Base-by-base conservation (phyloP, 2,797 vertebrate species). In the Microcaecilia unicolor region DNA sequence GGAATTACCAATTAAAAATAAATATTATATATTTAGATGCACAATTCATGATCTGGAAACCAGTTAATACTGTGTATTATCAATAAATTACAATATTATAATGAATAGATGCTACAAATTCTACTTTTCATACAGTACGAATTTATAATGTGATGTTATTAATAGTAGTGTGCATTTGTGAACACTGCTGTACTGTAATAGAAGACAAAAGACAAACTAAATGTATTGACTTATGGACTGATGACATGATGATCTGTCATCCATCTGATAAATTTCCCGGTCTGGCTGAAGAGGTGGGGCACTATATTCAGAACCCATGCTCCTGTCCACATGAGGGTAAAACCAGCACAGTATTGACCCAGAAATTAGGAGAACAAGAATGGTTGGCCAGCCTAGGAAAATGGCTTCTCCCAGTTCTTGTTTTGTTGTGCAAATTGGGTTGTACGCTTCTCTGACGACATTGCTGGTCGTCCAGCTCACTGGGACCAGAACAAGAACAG, bases 371-470 rank as follows among this genome's bases (percentile, higher is more conserved):
- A 97, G 74, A 30, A 92, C 76, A 1, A 68, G 81, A 0, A 67
- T 1, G 2, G 85, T 76, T 9, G 80, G 74, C 93, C 93, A 99
- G 26, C 96, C 96, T 2, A 98, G 76, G 41, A 88, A 97, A 1
- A 99, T 84, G 0, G 96, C 91, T 3, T 87, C 89, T 1, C 96
- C 96, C 36, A 89, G 47, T 7, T 93, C 89, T 61, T 86, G 80
- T 3, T 87, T 83, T 1, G 43, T 44, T 0, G 85, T 62, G 31
- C 96, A 48, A 12, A 70, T 22, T 0, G 90, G 86, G 60, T 91
- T 80, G 49, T 92, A 89, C 72, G 97, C 94, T 18, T 95, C 85
- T 0, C 10, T 70, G 29, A 96, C 80, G 63, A 98, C 88, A 42
- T 59, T 73, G 4, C 83, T 76, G 5, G 63, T 92, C 0, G 88